These are phyloP conservation scores for Acipenser ruthenus DNA, from an alignment of 2,797 vertebrate genomes.

Conservation along the genomic window DNA sequence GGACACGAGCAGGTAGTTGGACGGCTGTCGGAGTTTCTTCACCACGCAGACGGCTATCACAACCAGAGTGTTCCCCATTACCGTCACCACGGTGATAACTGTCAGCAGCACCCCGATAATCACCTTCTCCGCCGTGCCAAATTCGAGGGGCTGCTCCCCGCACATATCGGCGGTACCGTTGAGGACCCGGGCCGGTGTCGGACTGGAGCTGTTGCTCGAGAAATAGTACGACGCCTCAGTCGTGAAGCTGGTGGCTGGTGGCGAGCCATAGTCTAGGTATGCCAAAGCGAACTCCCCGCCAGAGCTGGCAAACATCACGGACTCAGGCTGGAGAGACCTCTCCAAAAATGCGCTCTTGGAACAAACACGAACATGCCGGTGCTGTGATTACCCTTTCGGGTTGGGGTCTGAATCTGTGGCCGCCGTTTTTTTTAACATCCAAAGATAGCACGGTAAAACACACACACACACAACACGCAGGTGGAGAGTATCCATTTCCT, in stretches of 20 bases:
- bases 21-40: slow-evolving; percentile 69
- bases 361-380: no score
- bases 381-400: no score
- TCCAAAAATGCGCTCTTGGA: slow-evolving; percentile 42
- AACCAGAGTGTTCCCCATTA: slow-evolving; percentile 70
- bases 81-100: slow-evolving; percentile 64
- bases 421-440: no score
- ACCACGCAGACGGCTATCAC: slow-evolving; percentile 69
- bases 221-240: no score
- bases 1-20: slow-evolving; percentile 72
- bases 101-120: slow-evolving; percentile 64
- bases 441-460: no score
- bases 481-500: no score
- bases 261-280: slow-evolving; percentile 48
- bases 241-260: slow-evolving; percentile 57
- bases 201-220: slow-evolving; percentile 27
- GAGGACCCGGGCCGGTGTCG: slow-evolving; percentile 38
- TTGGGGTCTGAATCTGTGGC: no score
- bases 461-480: no score
- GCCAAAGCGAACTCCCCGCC: slow-evolving; percentile 49
- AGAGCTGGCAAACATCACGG: slow-evolving; percentile 70
- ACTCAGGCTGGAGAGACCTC: slow-evolving; percentile 51
- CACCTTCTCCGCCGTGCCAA: slow-evolving; percentile 59
- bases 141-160: slow-evolving; percentile 56
- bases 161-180: slow-evolving; percentile 49